phyloP scores from a whole-genome alignment of 2,797 vertebrate species.

The Rhynchonycteris naso region DNA sequence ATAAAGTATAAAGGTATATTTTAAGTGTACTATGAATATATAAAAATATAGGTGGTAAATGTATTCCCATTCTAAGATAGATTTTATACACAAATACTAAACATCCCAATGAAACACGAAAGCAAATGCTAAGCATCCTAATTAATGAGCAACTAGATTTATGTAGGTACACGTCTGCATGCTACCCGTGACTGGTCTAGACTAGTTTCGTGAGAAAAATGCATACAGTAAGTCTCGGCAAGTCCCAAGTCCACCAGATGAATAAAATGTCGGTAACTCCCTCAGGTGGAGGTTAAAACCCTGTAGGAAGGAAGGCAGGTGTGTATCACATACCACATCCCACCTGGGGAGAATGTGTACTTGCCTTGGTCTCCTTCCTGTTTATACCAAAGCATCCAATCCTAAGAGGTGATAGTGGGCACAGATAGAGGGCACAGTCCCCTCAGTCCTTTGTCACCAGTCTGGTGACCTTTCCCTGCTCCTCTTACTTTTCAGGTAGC shows the following conservation, averaged over 20 bases:
- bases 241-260: not conserved
- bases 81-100: not conserved
- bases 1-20: not conserved
- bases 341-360: not conserved
- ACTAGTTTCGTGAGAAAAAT: not conserved
- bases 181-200: not conserved
- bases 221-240: too few species aligned
- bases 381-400: accelerated
- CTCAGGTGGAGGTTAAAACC: not conserved
- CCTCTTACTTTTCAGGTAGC: not conserved
- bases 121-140: not conserved
- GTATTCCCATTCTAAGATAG: not conserved
- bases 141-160: not conserved
- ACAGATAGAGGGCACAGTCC: accelerated
- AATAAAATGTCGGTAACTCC: not conserved
- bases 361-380: not conserved
- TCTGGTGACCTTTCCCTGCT: accelerated
- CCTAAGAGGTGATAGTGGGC: not conserved
- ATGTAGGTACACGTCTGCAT: too few species aligned
- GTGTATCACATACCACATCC: not conserved
- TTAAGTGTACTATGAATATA: not conserved
- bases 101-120: not conserved
- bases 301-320: not conserved
- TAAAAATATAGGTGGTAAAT: not conserved
- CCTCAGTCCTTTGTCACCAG: accelerated